These are phyloP conservation scores for Cathartes aura DNA, from an alignment of 2,113 vertebrate genomes.

Conservation along the genomic window DNA sequence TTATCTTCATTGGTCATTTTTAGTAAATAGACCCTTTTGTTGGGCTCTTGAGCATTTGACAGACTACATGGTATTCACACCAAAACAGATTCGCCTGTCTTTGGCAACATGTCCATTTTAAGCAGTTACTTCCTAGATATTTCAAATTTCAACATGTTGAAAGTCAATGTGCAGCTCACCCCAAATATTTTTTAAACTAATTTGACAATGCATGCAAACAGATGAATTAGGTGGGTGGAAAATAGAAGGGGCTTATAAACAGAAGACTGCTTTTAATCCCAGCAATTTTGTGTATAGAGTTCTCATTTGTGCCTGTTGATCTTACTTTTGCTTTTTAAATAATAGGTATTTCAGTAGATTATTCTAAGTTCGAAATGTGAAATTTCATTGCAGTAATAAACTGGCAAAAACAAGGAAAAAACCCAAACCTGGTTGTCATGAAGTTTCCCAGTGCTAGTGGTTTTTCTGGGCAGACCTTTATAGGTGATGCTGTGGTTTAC, in stretches of 20 bases:
- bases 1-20: not conserved
- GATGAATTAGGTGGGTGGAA: not conserved
- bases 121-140: not conserved
- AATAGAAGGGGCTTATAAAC: not conserved
- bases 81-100: not conserved
- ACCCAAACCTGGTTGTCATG: not conserved
- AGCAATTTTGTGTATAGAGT: not conserved
- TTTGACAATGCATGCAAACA: not conserved
- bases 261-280: not conserved
- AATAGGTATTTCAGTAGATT: not conserved
- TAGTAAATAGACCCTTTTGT: not conserved
- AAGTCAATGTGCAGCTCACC: not conserved
- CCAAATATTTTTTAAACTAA: not conserved
- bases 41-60: not conserved
- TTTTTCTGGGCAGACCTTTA: not conserved
- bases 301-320: not conserved
- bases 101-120: not conserved
- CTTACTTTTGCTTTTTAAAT: not conserved
- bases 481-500: not conserved
- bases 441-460: not conserved
- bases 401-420: not conserved
- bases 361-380: not conserved
- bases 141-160: not conserved
- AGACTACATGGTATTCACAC: not conserved
- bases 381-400: not conserved